Conservation (phyloP, 2,113 vertebrate genomes). For the Alexandromys fortis region DNA sequence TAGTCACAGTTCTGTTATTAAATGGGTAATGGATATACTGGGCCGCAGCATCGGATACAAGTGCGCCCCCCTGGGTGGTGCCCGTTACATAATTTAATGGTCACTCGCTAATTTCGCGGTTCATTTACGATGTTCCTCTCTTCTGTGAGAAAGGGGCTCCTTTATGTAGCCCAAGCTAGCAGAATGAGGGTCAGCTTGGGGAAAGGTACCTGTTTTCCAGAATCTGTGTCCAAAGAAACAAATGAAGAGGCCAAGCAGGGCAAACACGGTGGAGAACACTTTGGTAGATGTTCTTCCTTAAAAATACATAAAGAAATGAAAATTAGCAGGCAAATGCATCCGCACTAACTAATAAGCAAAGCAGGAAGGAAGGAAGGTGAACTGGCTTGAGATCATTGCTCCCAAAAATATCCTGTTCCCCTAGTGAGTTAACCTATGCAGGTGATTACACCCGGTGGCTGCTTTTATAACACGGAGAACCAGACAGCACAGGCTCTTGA, state of each 20-base stretch:
- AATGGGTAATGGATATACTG: background rate
- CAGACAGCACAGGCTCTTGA: background rate
- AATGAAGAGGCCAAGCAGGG: slow-evolving; percentile 92
- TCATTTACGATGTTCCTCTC: background rate
- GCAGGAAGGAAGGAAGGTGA: background rate
- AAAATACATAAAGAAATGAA: background rate
- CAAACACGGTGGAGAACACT: slow-evolving; percentile 92
- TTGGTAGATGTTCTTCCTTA: slow-evolving; percentile 92
- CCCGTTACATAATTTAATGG: background rate
- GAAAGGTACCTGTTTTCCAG: slow-evolving; percentile 93
- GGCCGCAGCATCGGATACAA: background rate
- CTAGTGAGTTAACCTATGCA: background rate
- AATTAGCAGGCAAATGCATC: background rate
- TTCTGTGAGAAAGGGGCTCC: background rate
- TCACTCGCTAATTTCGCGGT: background rate
- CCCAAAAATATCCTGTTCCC: background rate
- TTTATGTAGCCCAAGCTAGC: background rate
- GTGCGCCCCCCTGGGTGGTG: too few relatives aligned
- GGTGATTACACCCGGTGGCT: background rate
- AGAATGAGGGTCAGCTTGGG: background rate
- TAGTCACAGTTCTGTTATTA: background rate
- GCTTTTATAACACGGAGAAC: background rate
- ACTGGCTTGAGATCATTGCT: background rate
- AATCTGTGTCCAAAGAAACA: slow-evolving; percentile 96
- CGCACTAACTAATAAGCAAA: background rate